These are phyloP conservation scores for Muscidifurax raptorellus DNA, from an alignment of 1,140 invertebrate species.

Conservation along the genomic window DNA sequence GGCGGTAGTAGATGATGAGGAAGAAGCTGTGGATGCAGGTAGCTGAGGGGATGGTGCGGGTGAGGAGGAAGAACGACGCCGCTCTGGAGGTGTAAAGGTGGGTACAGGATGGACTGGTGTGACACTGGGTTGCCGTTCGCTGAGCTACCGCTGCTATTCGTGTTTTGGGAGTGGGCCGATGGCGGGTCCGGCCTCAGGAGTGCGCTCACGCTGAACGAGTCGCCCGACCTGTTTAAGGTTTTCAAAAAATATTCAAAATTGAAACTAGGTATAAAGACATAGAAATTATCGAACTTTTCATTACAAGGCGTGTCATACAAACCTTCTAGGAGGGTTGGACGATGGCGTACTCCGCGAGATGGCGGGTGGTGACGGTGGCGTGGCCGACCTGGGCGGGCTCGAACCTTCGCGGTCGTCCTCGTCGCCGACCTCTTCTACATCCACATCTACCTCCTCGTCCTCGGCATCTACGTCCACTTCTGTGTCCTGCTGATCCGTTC, in stretches of 20 bases:
- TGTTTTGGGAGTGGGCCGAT: constrained; percentile 72
- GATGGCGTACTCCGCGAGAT: constrained; percentile 48
- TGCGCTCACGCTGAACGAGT: constrained; percentile 87
- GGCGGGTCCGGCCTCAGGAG: constrained; percentile 85
- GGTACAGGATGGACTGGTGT: constrained; percentile 78
- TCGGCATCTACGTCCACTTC: constrained; percentile 72
- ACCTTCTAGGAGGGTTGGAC: constrained; percentile 76
- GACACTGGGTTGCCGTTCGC: constrained; percentile 54
- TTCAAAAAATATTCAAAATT: neutral
- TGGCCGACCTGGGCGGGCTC: constrained; percentile 68
- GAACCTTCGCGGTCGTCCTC: constrained; percentile 71
- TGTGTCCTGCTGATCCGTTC: constrained; percentile 65
- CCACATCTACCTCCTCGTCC: constrained; percentile 71
- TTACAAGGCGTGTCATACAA: neutral
- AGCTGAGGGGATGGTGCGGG: constrained; percentile 70
- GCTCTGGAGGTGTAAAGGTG: constrained; percentile 64
- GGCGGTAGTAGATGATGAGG: constrained; percentile 79
- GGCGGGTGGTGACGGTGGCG: constrained; percentile 65
- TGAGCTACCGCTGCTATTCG: constrained; percentile 64
- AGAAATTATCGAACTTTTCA: neutral
- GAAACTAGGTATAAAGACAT: neutral
- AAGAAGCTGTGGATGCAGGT: constrained; percentile 72
- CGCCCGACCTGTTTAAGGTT: constrained; percentile 76
- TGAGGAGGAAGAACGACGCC: constrained; percentile 66
- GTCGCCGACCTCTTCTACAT: constrained; percentile 73